Percentiles rank a stretch among this genome's conserved stretches.
Evolutionary conservation across 2,888 invertebrate species (phyloP).

Genomic region (Hedychridium roseum): DNA sequence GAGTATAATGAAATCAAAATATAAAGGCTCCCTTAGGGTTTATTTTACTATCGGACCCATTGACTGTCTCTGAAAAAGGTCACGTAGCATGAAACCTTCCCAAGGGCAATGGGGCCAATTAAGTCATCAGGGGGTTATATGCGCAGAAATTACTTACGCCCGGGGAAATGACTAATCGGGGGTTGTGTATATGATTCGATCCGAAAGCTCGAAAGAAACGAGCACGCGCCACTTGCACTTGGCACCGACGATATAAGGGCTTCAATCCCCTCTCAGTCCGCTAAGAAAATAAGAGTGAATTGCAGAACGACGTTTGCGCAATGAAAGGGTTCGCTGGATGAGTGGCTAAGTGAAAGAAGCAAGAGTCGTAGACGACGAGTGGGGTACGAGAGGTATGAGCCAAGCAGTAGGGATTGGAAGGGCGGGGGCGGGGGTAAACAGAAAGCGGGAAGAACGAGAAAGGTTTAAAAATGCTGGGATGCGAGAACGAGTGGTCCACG

Average conservation of each 20-base stretch:
- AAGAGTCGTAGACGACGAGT: conserved; percentile 26
- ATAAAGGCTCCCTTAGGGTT: no score
- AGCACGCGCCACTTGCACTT: no score
- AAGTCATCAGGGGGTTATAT: no score
- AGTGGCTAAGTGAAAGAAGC: conserved; percentile 35
- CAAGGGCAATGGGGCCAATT: no score
- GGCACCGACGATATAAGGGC: no score
- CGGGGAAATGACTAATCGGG: conserved; percentile 15
- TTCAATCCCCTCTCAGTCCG: no score
- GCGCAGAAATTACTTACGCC: no score
- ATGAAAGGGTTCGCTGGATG: conserved; percentile 38
- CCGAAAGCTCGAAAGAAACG: conserved; percentile 6
- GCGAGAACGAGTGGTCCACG: no score
- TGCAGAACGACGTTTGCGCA: conserved; percentile 49
- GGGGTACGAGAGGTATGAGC: conserved; percentile 5
- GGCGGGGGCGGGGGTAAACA: not conserved
- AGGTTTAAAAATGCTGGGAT: no score
- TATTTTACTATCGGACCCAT: no score
- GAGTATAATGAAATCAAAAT: no score
- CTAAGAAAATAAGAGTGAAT: conserved; percentile 36
- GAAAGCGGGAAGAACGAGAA: conserved; percentile 6
- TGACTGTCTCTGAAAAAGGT: conserved; percentile 14
- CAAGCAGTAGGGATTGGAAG: conserved; percentile 2
- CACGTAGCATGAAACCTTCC: conserved; percentile 30
- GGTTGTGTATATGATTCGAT: no score